Evolutionary conservation across 2,113 vertebrate species (phyloP).

Genomic region (Zapus hudsonius): DNA sequence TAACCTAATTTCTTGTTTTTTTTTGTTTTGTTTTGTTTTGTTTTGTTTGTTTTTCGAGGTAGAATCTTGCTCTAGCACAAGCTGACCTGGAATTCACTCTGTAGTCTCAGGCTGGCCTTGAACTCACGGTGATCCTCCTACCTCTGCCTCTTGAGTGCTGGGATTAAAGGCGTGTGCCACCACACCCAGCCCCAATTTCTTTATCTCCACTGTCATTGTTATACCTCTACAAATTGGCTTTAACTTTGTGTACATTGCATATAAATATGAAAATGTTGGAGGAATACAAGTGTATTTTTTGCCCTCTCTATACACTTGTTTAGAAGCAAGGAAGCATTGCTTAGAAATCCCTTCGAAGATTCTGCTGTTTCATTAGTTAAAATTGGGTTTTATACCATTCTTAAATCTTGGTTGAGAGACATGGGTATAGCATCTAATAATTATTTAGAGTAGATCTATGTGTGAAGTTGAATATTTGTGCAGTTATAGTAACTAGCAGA

Average conservation of each 20-base stretch:
- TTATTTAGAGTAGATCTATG: neutral
- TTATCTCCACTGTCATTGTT: neutral
- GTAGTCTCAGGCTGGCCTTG: too few relatives aligned
- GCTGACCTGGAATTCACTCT: too few relatives aligned
- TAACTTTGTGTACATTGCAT: neutral
- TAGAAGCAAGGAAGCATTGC: neutral
- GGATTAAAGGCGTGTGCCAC: too few relatives aligned
- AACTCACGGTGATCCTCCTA: too few relatives aligned
- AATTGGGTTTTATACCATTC: constrained; percentile 7
- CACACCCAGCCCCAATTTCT: too few relatives aligned
- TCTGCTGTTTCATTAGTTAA: constrained; percentile 2
- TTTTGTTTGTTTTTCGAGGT: too few relatives aligned
- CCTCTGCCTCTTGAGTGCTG: too few relatives aligned
- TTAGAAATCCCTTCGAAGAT: neutral
- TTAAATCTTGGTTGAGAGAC: neutral
- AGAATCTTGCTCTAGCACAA: too few relatives aligned
- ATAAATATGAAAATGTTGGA: constrained; percentile 1
- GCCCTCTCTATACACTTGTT: neutral
- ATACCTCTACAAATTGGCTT: neutral
- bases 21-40: too few relatives aligned
- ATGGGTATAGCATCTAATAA: neutral
- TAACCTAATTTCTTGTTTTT: neutral
- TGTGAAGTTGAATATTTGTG: neutral
- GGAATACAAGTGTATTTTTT: constrained; percentile 44
- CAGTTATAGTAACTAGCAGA: neutral